phyloP scores from a whole-genome alignment of 2,888 invertebrate species.

The Mimas tiliae region DNA sequence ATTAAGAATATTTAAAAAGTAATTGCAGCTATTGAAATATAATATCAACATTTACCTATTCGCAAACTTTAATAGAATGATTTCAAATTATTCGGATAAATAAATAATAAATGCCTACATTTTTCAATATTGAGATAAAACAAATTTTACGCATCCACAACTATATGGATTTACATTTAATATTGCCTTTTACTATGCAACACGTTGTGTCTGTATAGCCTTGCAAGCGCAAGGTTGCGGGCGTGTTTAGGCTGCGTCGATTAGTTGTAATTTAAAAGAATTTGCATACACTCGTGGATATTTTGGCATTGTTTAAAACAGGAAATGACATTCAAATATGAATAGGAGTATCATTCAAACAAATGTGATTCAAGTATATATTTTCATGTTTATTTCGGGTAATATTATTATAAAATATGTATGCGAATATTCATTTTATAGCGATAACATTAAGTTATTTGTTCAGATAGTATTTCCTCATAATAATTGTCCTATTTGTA shows the following conservation, averaged over 20 bases:
- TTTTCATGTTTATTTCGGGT: no score
- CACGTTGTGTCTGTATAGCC: slow-evolving; percentile 3
- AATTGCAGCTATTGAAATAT: no score
- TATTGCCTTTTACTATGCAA: slow-evolving; percentile 12
- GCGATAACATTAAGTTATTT: no score
- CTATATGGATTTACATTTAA: slow-evolving; percentile 7
- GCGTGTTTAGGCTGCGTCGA: slow-evolving; percentile 9
- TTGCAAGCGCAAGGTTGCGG: slow-evolving; percentile 11
- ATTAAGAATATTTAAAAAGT: no score
- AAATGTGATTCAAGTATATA: background rate
- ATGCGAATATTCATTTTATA: no score
- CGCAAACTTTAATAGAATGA: background rate
- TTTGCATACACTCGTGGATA: slow-evolving; percentile 19
- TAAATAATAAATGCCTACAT: slow-evolving; percentile 3
- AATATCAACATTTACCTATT: background rate
- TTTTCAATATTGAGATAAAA: background rate
- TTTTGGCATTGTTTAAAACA: slow-evolving; percentile 10
- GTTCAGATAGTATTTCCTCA: no score
- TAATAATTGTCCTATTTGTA: no score
- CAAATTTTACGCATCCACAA: background rate
- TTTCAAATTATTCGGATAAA: background rate
- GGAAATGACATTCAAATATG: slow-evolving; percentile 10
- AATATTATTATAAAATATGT: no score
- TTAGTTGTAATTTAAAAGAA: slow-evolving; percentile 2
- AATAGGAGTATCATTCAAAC: background rate